Conservation (phyloP, 2,113 vertebrate species). For the Mobula birostris region DNA sequence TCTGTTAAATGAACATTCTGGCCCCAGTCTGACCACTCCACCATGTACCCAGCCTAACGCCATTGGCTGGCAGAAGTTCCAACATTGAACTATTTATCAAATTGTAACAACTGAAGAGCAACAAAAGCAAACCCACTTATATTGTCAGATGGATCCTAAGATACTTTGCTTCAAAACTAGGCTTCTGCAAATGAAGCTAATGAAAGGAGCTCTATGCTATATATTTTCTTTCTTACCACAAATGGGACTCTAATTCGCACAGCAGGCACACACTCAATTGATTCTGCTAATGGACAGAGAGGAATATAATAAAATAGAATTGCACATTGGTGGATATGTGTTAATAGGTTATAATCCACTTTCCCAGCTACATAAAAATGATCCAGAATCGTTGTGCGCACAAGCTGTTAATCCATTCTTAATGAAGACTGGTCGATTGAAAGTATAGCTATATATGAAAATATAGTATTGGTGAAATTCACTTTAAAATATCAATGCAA, state of each 20-base stretch:
- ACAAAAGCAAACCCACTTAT: neutral
- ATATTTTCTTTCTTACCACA: neutral
- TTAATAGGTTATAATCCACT: neutral
- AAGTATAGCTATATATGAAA: neutral
- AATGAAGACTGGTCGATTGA: slow-evolving; percentile 1
- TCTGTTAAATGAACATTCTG: neutral
- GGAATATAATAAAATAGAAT: neutral
- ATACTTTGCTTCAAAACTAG: neutral
- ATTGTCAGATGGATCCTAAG: neutral
- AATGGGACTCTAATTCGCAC: neutral
- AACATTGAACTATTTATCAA: neutral
- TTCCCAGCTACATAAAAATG: neutral
- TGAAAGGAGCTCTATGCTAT: neutral
- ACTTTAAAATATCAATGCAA: neutral
- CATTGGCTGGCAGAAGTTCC: neutral
- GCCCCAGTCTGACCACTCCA: neutral
- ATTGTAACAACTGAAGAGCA: neutral
- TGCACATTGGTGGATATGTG: neutral
- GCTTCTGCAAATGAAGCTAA: neutral
- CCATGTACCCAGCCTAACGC: neutral
- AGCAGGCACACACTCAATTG: neutral
- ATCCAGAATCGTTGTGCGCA: neutral
- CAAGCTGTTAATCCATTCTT: neutral
- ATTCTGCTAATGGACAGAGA: neutral
- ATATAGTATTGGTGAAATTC: neutral